Evolutionary conservation across 2,113 vertebrate genomes (phyloP), one percentile per base, ranked within the genome.

Genomic region (Tiliqua scincoides): DNA sequence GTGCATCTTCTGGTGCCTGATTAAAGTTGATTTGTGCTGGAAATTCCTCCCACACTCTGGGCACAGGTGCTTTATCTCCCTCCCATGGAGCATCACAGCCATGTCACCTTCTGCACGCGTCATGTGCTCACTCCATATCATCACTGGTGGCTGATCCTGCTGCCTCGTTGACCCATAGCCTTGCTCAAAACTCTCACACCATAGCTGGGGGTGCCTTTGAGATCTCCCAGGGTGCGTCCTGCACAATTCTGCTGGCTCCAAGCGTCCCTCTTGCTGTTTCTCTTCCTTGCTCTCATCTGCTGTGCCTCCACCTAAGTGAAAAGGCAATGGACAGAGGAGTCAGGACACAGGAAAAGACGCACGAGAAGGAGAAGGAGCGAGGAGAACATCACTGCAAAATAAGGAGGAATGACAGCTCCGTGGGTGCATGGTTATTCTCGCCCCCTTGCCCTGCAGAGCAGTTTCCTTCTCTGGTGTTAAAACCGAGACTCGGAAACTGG

Each of bases 21-120:
- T 95, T 83, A 95, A 61, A 40, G 94, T 94, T 65, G 93, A 92
- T 83, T 94, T 94, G 86, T 94, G 93, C 48, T 93, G 91, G 87
- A 95, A 95, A 83, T 92, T 91, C 90, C 92, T 94, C 76, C 94
- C 94, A 2, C 94, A 95, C 84, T 94, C 94, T 25, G 93, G 87
- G 20, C 94, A 95, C 68, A 93, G 91, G 75, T 83, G 52, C n/a
- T 73, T 73, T 93, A 92, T 79, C 91, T 91, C 72, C 89, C 78
- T 59, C 88, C 90, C 1, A 80, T 8, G n/a, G 7, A 30, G 35
- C 15, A 3, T 4, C 23, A 82, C 43, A 14, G 80, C 17, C 20
- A 20, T 10, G 2, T 6, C 20, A 2, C 30, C 67, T 37, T 82
- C 52, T n/a, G 14, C 5, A 3, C 3, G 43, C 12, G 1, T 4